phyloP scores from a whole-genome alignment of 2,888 invertebrate genomes.

The Aphidoletes aphidimyza region DNA sequence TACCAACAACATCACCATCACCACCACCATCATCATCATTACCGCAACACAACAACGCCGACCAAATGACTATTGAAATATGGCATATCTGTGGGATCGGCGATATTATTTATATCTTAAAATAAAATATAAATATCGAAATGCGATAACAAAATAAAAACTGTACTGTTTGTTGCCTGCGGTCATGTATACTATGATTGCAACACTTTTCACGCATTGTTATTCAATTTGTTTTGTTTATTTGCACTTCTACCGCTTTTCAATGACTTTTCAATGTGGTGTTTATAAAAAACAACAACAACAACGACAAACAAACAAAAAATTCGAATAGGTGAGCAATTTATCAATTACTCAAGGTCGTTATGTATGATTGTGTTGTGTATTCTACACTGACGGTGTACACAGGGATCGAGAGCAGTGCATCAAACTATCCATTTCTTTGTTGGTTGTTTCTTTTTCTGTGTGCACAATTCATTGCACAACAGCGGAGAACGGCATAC shows the following conservation, averaged over 20 bases:
- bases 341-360: conserved; percentile 7
- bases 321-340: too few relatives aligned
- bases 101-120: neutral
- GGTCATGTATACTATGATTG: neutral
- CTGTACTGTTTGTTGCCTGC: neutral
- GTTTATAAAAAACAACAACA: too few relatives aligned
- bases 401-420: too few relatives aligned
- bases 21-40: too few relatives aligned
- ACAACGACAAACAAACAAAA: too few relatives aligned
- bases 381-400: too few relatives aligned
- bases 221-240: neutral
- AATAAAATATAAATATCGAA: neutral
- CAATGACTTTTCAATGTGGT: neutral
- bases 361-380: neutral
- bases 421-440: too few relatives aligned
- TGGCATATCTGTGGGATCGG: neutral
- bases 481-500: neutral
- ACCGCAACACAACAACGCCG: too few relatives aligned
- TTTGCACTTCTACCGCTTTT: neutral
- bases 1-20: too few relatives aligned
- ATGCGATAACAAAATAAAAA: neutral
- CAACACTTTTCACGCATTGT: neutral
- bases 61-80: neutral
- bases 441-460: too few relatives aligned
- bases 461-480: neutral